Base-by-base conservation (phyloP, 2,797 vertebrate species). In the Echeneis naucrates region DNA sequence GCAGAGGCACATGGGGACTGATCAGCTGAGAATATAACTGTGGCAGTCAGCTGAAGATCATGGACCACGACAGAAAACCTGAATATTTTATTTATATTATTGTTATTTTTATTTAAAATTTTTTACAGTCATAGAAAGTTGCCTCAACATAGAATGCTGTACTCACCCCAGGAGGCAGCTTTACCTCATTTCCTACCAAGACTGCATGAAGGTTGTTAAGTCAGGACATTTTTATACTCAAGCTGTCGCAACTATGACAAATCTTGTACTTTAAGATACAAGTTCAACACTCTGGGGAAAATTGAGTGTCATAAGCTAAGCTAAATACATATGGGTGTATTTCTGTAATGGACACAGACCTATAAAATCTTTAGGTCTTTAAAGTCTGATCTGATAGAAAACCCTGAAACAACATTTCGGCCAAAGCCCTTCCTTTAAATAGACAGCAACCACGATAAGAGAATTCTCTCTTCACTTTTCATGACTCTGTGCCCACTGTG, bases 1-100 rank as follows among this genome's bases (percentile, higher is more conserved):
- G 14, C 89, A 90, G 90, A 83, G 68, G 65, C 81, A 44, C 67
- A 88, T 17, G 57, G 56, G 42, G 64, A 72, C 69, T 84, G 61
- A 85, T 32, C 14, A 32, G n/a, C 44, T 32, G 64, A 75, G 38
- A 30, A 21, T 16, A 53, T 1, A 33, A 50, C 68, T 40, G 33
- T 32, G 23, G 60, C 47, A 57, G 38, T 35, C 47, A 26, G 21
- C 61, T 48, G 59, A 76, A 37, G 52, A 64, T 37, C 48, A 21
- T 1, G 8, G 59, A 60, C 19, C 66, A 44, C 33, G 44, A 81
- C 32, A 78, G 16, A 24, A 63, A 42, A 40, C 45, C 33, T 16
- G 42, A 14, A 16, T 50, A 45, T 64, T 80, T 73, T 73, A 70
- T 75, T 74, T 78, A 55, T 58, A 50, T 10, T 23, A 4, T 5